phyloP scores from a whole-genome alignment of 2,888 invertebrate genomes.

The Anaspis maculata region DNA sequence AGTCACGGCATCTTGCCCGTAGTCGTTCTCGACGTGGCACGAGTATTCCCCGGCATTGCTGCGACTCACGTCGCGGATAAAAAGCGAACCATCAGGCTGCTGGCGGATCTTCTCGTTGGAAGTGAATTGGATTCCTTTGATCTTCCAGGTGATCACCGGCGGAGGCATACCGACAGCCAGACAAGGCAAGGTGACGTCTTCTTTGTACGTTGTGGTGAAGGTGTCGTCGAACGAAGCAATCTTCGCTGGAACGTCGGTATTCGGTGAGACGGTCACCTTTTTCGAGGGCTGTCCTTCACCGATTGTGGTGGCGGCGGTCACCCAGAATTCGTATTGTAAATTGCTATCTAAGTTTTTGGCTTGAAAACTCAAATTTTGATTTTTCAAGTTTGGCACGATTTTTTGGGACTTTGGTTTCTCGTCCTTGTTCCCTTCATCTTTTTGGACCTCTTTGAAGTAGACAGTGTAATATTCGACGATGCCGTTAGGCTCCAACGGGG shows the following conservation, averaged over 20 bases:
- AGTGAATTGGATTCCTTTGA: constrained; percentile 70
- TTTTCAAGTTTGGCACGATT: constrained; percentile 65
- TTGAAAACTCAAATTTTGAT: constrained; percentile 66
- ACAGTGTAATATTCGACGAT: constrained; percentile 89
- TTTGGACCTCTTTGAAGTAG: constrained; percentile 58
- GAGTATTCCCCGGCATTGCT: constrained; percentile 92
- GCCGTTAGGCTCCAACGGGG: constrained; percentile 88
- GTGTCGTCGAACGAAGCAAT: constrained; percentile 92
- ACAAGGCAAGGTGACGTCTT: constrained; percentile 86
- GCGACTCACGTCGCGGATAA: constrained; percentile 80
- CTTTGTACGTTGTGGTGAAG: constrained; percentile 87
- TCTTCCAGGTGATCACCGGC: constrained; percentile 85
- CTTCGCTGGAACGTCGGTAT: constrained; percentile 80
- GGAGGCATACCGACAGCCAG: constrained; percentile 86
- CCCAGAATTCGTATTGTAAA: constrained; percentile 87
- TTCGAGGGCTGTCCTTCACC: constrained; percentile 90
- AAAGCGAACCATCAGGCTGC: constrained; percentile 83
- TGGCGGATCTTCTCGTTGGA: constrained; percentile 76
- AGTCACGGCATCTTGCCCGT: constrained; percentile 86
- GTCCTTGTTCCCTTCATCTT: constrained; percentile 23
- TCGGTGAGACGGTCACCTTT: constrained; percentile 77
- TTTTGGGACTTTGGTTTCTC: constrained; percentile 63
- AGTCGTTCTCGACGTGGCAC: constrained; percentile 86
- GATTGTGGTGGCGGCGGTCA: constrained; percentile 87
- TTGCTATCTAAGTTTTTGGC: constrained; percentile 74